phyloP scores from a whole-genome alignment of 2,797 vertebrate species.

The Sebastiscus albofasciatus region DNA sequence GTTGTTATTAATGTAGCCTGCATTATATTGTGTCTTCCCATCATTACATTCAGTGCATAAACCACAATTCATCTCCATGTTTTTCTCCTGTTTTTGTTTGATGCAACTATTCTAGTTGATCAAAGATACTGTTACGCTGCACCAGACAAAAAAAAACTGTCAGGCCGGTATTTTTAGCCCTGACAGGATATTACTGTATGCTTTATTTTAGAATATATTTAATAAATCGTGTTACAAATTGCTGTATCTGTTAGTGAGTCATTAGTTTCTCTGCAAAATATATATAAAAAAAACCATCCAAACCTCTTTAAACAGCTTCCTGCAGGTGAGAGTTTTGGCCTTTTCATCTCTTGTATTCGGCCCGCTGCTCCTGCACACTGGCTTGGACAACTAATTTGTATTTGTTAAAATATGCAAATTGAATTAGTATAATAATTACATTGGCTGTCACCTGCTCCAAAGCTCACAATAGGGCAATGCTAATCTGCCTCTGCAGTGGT shows the following conservation, averaged over 20 bases:
- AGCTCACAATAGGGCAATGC: constrained; percentile 62
- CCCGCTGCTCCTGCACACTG: constrained; percentile 24
- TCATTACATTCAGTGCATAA: background rate
- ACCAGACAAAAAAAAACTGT: background rate
- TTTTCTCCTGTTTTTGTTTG: constrained; percentile 9
- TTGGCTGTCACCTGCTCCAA: constrained; percentile 72
- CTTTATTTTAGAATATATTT: constrained; percentile 5
- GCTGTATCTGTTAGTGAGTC: background rate
- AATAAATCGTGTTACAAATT: background rate
- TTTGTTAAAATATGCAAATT: constrained; percentile 75
- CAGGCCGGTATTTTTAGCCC: background rate
- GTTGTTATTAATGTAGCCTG: background rate
- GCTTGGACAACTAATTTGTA: constrained; percentile 55
- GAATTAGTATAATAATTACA: constrained; percentile 74
- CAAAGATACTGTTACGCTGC: constrained; percentile 6
- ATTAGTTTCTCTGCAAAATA: constrained; percentile 4
- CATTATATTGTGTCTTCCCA: background rate
- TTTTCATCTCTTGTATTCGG: constrained; percentile 39
- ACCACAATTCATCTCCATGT: background rate
- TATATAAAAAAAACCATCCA: background rate
- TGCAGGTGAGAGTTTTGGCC: constrained; percentile 34
- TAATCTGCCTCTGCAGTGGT: constrained; percentile 66
- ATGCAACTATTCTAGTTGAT: constrained; percentile 30
- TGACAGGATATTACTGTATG: constrained; percentile 17
- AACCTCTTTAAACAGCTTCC: background rate